Evolutionary conservation across 92 coral and sea anemone genomes (phyloP).

Genomic region (Paramuricea clavata): DNA sequence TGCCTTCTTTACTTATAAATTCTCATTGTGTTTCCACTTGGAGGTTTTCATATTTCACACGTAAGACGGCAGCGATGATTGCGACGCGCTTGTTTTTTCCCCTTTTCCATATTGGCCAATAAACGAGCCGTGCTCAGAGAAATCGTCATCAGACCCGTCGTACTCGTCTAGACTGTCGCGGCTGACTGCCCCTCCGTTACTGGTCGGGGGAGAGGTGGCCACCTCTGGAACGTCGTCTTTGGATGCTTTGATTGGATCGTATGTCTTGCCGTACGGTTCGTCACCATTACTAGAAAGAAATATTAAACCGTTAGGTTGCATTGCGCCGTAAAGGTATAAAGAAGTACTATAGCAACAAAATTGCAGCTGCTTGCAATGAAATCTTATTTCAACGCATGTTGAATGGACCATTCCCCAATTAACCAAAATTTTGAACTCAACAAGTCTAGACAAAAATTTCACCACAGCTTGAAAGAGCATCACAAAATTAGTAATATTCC

Average conservation of each 20-base stretch:
- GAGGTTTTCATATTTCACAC: background rate
- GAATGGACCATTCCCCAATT: too few species aligned
- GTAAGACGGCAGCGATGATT: conserved; percentile 21
- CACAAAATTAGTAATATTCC: too few species aligned
- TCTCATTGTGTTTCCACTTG: background rate
- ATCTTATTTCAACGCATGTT: too few species aligned
- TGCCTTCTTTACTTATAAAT: background rate
- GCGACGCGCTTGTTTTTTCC: background rate
- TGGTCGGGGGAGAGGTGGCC: background rate
- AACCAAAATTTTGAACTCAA: too few species aligned
- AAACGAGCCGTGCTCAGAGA: conserved; percentile 44
- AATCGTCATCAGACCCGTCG: conserved; percentile 29
- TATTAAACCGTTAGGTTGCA: too few species aligned
- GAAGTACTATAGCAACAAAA: too few species aligned
- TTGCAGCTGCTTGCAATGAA: too few species aligned
- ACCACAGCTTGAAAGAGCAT: too few species aligned
- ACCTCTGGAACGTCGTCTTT: conserved; percentile 9
- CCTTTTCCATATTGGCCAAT: conserved; percentile 33
- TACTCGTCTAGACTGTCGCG: conserved; percentile 29
- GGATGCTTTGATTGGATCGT: background rate
- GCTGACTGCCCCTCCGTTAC: background rate
- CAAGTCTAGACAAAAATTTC: too few species aligned
- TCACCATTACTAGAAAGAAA: background rate
- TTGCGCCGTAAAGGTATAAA: too few species aligned
- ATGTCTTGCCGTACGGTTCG: background rate